A percentile compares a stretch with the other conserved stretches of the same genome.
Evolutionary conservation across 2,888 invertebrate species (phyloP).

Genomic region (Branchipolynoe longqiensis): DNA sequence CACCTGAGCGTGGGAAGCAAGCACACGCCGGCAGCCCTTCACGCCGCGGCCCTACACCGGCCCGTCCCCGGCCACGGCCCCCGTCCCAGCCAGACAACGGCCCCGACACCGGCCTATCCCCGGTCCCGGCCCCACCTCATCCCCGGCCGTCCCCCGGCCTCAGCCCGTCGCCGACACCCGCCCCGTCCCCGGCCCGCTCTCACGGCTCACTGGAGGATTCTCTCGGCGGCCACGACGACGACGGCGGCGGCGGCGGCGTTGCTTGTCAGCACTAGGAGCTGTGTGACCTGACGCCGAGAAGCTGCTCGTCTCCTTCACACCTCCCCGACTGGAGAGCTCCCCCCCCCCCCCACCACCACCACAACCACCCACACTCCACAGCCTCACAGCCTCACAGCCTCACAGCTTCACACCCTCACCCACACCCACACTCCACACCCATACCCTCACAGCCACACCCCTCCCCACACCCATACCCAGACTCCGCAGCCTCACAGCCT

Average conservation of each 20-base stretch:
- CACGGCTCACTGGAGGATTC: not conserved
- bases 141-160: not conserved
- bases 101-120: no score
- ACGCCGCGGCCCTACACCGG: no score
- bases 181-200: not conserved
- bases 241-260: not conserved
- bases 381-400: not conserved
- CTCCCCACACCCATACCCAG: no score
- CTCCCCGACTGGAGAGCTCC: not conserved
- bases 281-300: not conserved
- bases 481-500: not conserved
- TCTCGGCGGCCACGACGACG: not conserved
- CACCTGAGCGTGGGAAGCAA: no score
- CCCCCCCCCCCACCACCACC: not conserved
- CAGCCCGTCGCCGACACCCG: not conserved
- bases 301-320: not conserved
- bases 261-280: not conserved
- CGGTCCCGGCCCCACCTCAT: not conserved
- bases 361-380: not conserved
- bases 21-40: no score
- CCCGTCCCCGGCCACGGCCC: no score
- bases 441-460: not conserved
- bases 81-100: no score
- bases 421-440: not conserved
- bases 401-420: not conserved